Evolutionary conservation across 2,113 vertebrate genomes (phyloP).

Genomic region (Vicugna pacos): DNA sequence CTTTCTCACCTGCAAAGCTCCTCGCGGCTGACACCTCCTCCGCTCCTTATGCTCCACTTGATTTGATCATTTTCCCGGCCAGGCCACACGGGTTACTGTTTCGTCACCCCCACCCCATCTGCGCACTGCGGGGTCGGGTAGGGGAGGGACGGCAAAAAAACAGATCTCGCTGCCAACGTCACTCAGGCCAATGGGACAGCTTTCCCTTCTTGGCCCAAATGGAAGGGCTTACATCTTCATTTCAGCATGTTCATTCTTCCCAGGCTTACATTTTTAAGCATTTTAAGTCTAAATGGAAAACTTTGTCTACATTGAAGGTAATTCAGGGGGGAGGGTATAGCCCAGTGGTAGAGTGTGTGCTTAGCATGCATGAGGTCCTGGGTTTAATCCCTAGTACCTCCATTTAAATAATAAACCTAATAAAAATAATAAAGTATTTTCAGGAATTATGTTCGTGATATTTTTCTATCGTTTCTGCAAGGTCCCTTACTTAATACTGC

Average conservation of each 20-base stretch:
- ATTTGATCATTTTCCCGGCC: background rate
- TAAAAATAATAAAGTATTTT: too few species aligned
- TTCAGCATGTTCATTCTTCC: background rate
- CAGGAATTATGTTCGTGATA: background rate
- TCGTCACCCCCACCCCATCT: background rate
- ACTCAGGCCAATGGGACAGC: background rate
- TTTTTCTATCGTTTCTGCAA: background rate
- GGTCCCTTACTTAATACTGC: background rate
- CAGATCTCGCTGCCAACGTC: background rate
- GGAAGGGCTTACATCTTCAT: background rate
- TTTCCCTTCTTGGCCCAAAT: background rate
- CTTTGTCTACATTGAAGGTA: constrained; percentile 42
- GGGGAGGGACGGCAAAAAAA: background rate
- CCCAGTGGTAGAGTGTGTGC: too few species aligned
- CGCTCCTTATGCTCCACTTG: background rate
- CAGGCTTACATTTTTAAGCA: background rate
- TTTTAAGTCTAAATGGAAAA: background rate
- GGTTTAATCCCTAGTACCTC: too few species aligned
- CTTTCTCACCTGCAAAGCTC: background rate
- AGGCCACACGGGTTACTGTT: background rate
- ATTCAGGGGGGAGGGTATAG: background rate
- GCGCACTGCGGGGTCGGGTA: accelerated
- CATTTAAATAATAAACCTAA: too few species aligned
- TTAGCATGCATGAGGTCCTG: too few species aligned
- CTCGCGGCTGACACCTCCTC: background rate